Evolutionary conservation across 2,888 invertebrate species (phyloP), one percentile per base, ranked within the genome.

Genomic region (Scaptomyza tumidula): DNA sequence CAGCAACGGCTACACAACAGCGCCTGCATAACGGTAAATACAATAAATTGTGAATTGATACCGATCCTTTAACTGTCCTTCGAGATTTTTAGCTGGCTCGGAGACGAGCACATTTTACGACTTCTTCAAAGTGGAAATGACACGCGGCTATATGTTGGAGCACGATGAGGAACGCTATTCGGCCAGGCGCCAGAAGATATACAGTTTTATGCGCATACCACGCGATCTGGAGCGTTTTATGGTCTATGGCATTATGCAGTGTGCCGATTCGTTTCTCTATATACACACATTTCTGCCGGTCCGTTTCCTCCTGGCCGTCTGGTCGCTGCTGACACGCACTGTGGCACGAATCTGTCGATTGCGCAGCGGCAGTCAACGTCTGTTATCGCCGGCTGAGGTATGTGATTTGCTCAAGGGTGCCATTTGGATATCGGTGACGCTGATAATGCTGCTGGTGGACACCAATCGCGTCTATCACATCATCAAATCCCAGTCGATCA

Each of bases 381-480:
- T 95, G 75, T 91, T 98, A 69, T 96, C 96, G 74, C 96, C 97
- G 41, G 97, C 97, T 6, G 98, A 99, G 93, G 96, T 97, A 73
- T 99, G 99, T 93, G 99, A 99, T 94, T 93, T 99, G 60, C 93
- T 99, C 13, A 99, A 99, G 93, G 97, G 97, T n/a, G 94, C 96
- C 54, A 96, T 98, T 70, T 94, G 99, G 89, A 92, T 98, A 73
- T 93, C 96, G 39, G 96, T 97, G 88, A 96, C 96, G 90, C 94
- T 96, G 83, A 64, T 91, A 0, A 97, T 99, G 94, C 95, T 97
- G 89, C 96, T 97, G 88, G 96, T 99, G 74, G 99, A 99, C 91
- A 98, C 98, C 43, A 99, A 98, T 80, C 97, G 99, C 94, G 96
- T 99, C 94, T 99, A 99, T 93, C 99, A 99, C 92, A 94, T 99